Evolutionary conservation across 2,888 invertebrate species (phyloP), one percentile per base, ranked within the genome.

Genomic region (Xestia rhomboidea): DNA sequence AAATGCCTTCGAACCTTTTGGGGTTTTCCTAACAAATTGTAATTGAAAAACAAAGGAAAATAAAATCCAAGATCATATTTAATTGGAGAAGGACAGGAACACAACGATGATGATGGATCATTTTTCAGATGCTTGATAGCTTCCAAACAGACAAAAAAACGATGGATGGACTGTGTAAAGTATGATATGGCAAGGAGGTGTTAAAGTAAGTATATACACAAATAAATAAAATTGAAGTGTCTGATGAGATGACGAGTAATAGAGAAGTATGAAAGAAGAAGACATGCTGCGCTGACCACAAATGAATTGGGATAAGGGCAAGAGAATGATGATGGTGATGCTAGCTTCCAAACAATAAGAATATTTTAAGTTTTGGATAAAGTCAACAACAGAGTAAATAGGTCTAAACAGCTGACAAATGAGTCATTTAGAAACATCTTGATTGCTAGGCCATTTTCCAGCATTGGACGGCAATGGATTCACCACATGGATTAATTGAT

Each of bases 21-120:
- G 7, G 6, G 63, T 27, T 24, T n/a, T 11, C 7, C 7, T 34
- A n/a, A n/a, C 4, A 51, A 44, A 30, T 41, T 24, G 2, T 18
- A 13, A 34, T 34, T 63, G 8, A 49, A 68, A 72, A 72, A 38
- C n/a, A 71, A 71, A 34, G 30, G 49, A 49, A 49, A 49, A 51
- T 24, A 51, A 51, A 69, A 51, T 51, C 18, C 11, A 27, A 38
- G 1, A 72, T 24, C 7, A 24, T 51, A 10, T 51, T 24, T 30
- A 4, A 18, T 10, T 0, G 1, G 41, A 41, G 1, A 41, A 41
- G 41, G 41, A 10, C 34, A 34, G 34, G 4, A 15, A 46, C 5
- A 38, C 5, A 38, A 38, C 6, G 38, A 38, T 38, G 6, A 38
- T 38, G 38, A 38, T 0, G 6, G 38, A 38, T 38, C 13, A 44